Base-by-base conservation (phyloP, 2,113 vertebrate species). In the Tachysurus vachellii region DNA sequence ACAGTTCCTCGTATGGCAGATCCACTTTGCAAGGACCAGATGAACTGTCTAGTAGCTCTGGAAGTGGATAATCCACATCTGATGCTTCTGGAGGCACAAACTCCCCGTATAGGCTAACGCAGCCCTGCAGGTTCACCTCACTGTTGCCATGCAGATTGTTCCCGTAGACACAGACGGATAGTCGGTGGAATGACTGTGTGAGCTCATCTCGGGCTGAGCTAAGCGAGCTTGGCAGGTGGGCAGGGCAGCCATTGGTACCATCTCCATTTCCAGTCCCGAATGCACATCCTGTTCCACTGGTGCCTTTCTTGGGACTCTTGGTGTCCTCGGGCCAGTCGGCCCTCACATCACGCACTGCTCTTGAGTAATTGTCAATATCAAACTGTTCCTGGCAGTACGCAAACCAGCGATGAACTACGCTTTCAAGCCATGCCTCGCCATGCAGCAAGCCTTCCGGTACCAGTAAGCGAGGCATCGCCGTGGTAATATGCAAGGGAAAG, bases 71-170 rank as follows among this genome's bases (percentile, higher is more conserved):
- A 90, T 98, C 97, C 0, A 93, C 96, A 76, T 98, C 97, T 0
- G 94, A 95, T 0, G 96, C 93, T 88, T 98, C 97, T 85, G 96
- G 95, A 31, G 96, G 95, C n/a, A 96, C 91, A 96, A 97, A 98
- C 13, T 99, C 98, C 0, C 95, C 97, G 23, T 96, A 97, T 17
- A 97, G 93, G 56, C 97, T 96, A 92, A 96, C 95, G 88, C 97
- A 99, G 85, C 97, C 98, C 0, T 99, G 98, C 70, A 99, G 93
- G 89, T 99, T 99, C 87, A 99, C 98, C 87, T 99, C 98, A 0
- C 98, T 99, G 85, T 99, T 99, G 11, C 97, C 96, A 0, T 99
- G 98, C 83, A 99, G 92, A 90, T 99, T 99, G 95, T 96, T 99
- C 73, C 98, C 97, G 1, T 99, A 99, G 54, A 99, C 98, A 0